Percentiles rank a stretch among this genome's conserved stretches.
phyloP scores from a whole-genome alignment of 53 echinoderm and acorn worm genomes.

The Echinarachnius parma region DNA sequence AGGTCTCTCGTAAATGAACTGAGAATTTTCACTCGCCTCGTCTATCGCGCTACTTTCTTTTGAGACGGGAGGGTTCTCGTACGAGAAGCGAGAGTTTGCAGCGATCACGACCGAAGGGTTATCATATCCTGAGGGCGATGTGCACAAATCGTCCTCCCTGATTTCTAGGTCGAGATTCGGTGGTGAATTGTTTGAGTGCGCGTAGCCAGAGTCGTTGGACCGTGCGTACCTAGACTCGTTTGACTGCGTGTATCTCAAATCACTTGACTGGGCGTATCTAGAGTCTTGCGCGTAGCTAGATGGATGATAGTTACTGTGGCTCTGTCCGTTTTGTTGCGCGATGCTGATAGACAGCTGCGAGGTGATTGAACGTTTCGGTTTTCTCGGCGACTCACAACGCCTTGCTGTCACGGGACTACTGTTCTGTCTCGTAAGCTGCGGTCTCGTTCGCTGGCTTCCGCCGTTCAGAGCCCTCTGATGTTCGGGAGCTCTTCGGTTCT shows the following conservation, averaged over 20 bases:
- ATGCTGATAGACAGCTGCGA: conserved; percentile 9
- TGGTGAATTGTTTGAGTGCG: too few relatives aligned
- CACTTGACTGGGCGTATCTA: neutral
- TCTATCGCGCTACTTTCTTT: too few relatives aligned
- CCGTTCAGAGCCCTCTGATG: conserved; percentile 14
- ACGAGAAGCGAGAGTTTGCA: neutral
- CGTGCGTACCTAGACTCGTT: too few relatives aligned
- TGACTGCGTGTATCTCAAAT: too few relatives aligned
- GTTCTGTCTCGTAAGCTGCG: conserved; percentile 7
- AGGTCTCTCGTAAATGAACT: neutral
- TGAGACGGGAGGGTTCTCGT: neutral
- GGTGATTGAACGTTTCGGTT: conserved; percentile 18
- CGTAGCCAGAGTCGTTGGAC: too few relatives aligned
- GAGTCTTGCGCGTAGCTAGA: neutral
- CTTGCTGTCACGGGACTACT: conserved; percentile 2
- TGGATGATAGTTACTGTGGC: too few relatives aligned
- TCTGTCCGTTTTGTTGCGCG: too few relatives aligned
- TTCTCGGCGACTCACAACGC: conserved; percentile 15
- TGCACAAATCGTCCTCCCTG: neutral
- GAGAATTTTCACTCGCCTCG: too few relatives aligned
- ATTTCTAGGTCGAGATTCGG: too few relatives aligned
- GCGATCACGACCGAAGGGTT: conserved; percentile 5
- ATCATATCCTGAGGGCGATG: conserved; percentile 21
- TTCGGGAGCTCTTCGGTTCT: too few relatives aligned
- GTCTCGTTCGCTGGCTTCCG: neutral